A percentile compares a stretch with the other conserved stretches of the same genome.
phyloP scores from a whole-genome alignment of 2,113 vertebrate genomes.

The Suricata suricatta region DNA sequence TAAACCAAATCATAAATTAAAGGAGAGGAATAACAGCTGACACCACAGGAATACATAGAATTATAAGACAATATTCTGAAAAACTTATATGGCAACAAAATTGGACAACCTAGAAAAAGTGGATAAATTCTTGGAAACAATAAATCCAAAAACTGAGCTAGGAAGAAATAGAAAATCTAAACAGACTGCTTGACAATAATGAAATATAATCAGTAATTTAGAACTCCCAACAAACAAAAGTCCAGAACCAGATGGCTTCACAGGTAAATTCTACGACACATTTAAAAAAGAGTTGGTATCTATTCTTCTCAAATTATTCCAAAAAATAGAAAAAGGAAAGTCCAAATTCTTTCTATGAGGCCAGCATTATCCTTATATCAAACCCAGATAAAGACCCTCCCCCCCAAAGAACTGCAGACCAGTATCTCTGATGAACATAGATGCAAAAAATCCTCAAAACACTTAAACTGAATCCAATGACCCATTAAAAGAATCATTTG shows the following conservation, averaged over 20 bases:
- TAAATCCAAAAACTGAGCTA: not conserved
- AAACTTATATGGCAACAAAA: not conserved
- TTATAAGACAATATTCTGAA: not conserved
- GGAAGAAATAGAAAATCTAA: not conserved
- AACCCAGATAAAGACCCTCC: not conserved
- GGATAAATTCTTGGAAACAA: not conserved
- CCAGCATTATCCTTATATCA: not conserved
- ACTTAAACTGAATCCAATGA: not conserved
- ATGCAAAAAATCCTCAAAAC: not conserved
- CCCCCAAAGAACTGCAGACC: not conserved
- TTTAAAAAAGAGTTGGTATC: not conserved
- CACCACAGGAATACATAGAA: not conserved
- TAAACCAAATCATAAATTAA: not conserved
- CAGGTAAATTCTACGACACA: not conserved
- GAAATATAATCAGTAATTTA: not conserved
- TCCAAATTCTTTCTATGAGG: not conserved
- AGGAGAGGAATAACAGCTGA: not conserved
- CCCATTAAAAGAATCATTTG: not conserved
- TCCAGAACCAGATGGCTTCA: not conserved
- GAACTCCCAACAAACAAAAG: not conserved
- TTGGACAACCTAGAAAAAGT: not conserved
- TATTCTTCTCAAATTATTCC: not conserved
- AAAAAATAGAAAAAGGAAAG: not conserved
- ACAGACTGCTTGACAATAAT: not conserved
- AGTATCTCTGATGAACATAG: not conserved